phyloP scores from a whole-genome alignment of 2,797 vertebrate species.

The Cynopterus sphinx region DNA sequence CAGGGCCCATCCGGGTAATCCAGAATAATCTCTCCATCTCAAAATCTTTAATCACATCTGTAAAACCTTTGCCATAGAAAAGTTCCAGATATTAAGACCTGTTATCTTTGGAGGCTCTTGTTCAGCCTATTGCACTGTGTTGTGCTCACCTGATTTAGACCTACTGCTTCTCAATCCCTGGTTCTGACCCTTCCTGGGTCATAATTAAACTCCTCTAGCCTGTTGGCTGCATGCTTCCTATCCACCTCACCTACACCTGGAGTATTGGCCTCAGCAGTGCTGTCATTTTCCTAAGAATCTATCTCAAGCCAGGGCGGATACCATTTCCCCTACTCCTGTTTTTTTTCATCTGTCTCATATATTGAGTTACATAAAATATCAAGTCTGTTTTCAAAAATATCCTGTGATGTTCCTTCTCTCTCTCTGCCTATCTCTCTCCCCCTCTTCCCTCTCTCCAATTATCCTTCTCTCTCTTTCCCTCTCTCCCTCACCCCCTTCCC shows the following conservation, averaged over 20 bases:
- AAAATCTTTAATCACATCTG: no score
- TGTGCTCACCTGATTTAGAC: neutral
- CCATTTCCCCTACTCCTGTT: neutral
- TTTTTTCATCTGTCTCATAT: neutral
- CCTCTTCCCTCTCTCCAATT: no score
- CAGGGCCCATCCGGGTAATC: neutral
- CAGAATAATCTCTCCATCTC: neutral
- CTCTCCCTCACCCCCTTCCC: no score
- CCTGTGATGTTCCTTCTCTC: neutral
- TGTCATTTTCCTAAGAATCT: neutral
- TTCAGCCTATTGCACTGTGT: accelerated
- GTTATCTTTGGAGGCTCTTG: neutral
- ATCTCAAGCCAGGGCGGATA: neutral
- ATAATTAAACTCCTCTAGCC: neutral
- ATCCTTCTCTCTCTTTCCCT: no score
- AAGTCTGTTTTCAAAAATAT: neutral
- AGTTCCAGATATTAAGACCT: neutral
- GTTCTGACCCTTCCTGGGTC: neutral
- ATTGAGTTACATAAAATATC: neutral
- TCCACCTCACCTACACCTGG: neutral
- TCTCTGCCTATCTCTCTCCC: neutral
- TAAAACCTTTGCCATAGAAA: neutral
- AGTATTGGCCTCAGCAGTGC: neutral
- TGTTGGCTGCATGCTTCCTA: neutral
- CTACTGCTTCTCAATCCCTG: neutral